Evolutionary conservation across 2,888 invertebrate genomes (phyloP).

Genomic region (Sphaeridia pumilis): DNA sequence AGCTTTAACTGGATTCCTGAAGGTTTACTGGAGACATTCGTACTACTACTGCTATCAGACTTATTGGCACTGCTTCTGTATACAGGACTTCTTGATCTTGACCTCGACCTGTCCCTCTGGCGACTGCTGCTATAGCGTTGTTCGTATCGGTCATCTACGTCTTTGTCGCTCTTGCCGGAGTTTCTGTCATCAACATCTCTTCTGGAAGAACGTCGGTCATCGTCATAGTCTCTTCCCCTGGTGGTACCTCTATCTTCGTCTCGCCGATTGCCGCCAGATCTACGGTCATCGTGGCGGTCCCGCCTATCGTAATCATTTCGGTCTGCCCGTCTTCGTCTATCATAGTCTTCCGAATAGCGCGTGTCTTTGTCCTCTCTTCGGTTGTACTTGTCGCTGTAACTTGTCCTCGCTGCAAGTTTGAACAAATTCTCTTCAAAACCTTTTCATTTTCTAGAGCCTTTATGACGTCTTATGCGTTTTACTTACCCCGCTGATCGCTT

Average conservation of each 20-base stretch:
- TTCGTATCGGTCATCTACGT: not conserved
- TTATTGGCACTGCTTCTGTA: not conserved
- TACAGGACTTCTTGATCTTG: slow-evolving; percentile 4
- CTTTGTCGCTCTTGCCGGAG: no score
- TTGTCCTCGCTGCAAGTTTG: no score
- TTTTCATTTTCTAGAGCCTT: no score
- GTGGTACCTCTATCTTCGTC: no score
- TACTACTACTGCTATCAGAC: slow-evolving; percentile 2
- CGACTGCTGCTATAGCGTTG: slow-evolving; percentile 1
- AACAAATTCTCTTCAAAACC: no score
- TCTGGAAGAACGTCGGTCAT: no score
- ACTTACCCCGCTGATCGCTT: no score
- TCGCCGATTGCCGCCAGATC: not conserved
- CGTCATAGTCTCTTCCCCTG: no score
- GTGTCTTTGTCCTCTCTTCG: not conserved
- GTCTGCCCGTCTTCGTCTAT: not conserved
- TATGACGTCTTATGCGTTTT: no score
- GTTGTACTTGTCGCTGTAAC: not conserved
- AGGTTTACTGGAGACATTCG: not conserved
- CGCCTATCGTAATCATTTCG: not conserved
- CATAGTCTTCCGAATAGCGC: not conserved
- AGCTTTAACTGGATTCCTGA: slow-evolving; percentile 15
- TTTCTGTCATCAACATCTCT: no score
- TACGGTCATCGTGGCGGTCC: not conserved
- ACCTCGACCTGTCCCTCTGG: no score